Conservation (phyloP, 2,888 invertebrate genomes). For the Athalia cordata region DNA sequence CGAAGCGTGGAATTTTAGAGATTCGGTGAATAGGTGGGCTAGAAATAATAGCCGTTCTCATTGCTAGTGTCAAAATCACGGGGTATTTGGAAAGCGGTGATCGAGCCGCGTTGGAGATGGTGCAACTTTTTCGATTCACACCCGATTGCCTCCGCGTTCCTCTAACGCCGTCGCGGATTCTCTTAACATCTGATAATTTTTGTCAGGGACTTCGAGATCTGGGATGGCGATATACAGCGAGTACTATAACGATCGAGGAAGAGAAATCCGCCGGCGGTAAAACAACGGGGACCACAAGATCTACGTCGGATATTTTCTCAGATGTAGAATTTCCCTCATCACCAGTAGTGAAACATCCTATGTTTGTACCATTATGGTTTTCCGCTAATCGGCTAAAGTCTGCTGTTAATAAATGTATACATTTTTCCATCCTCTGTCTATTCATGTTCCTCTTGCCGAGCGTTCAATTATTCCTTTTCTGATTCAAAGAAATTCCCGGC, state of each 20-base stretch:
- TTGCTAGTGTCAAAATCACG: constrained; percentile 46
- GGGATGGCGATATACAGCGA: too few species aligned
- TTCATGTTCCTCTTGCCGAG: too few species aligned
- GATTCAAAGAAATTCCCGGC: background rate
- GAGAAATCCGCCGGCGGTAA: too few species aligned
- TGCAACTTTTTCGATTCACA: constrained; percentile 26
- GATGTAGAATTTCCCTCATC: too few species aligned
- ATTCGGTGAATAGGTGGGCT: background rate
- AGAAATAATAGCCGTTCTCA: background rate
- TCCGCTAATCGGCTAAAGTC: background rate
- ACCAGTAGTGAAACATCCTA: background rate
- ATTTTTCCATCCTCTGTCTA: background rate
- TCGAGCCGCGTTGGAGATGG: background rate
- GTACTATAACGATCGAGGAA: too few species aligned
- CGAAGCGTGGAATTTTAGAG: constrained; percentile 48
- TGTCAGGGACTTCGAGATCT: background rate
- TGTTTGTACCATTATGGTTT: background rate
- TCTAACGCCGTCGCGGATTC: background rate
- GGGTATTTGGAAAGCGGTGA: constrained; percentile 49
- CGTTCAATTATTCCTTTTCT: background rate
- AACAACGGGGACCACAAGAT: too few species aligned
- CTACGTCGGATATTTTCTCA: too few species aligned
- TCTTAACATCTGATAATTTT: background rate
- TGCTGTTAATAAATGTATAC: background rate
- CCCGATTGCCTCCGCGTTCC: constrained; percentile 25